These are phyloP conservation scores for Mystacides longicornis DNA, from an alignment of 2,888 invertebrate genomes.

Conservation along the genomic window DNA sequence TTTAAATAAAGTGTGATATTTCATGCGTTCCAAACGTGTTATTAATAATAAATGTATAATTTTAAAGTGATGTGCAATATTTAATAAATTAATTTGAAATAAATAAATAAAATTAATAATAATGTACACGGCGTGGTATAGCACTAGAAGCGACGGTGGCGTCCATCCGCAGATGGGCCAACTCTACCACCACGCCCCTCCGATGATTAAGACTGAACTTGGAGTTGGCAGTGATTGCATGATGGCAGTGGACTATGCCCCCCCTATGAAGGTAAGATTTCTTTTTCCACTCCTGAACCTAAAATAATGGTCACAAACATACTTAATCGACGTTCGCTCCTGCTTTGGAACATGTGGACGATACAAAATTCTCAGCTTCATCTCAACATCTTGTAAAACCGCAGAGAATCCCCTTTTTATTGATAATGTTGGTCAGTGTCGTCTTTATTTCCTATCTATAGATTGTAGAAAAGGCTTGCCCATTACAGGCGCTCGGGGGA, in stretches of 20 bases:
- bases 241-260: conserved; percentile 58
- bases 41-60: background rate
- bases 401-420: too few species aligned
- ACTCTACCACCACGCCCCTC: conserved; percentile 47
- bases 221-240: conserved; percentile 57
- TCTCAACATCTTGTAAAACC: too few species aligned
- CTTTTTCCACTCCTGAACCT: too few species aligned
- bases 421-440: too few species aligned
- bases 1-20: background rate
- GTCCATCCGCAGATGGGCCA: conserved; percentile 50
- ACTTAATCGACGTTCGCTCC: too few species aligned
- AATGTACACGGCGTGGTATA: conserved; percentile 51
- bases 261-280: conserved; percentile 56
- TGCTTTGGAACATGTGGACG: too few species aligned
- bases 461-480: too few species aligned
- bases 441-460: too few species aligned
- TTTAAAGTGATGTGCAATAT: background rate
- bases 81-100: background rate
- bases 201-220: conserved; percentile 55
- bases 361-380: too few species aligned
- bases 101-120: background rate
- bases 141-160: conserved; percentile 43
- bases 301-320: too few species aligned
- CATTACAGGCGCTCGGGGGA: too few species aligned
- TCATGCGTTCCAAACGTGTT: background rate